Evolutionary conservation across 2,113 vertebrate genomes (phyloP).

Genomic region (Pseudopodoces humilis): DNA sequence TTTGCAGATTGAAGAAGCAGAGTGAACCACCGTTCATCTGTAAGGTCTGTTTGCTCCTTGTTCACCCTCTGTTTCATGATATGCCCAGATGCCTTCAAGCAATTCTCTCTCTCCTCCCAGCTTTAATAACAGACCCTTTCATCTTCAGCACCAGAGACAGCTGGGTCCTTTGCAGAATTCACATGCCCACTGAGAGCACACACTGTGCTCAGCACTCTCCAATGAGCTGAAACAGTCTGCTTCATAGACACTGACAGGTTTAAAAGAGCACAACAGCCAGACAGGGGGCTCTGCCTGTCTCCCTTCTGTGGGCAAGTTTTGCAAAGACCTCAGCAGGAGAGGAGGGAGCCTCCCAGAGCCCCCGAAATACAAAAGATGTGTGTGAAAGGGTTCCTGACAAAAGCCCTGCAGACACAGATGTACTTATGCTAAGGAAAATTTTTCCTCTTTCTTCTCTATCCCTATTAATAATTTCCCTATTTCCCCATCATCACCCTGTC

Average conservation of each 20-base stretch:
- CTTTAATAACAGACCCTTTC: slow-evolving; percentile 18
- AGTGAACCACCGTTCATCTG: background rate
- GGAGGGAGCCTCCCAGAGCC: background rate
- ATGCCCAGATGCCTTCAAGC: background rate
- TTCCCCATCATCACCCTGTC: background rate
- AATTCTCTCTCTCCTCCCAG: background rate
- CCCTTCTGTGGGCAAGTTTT: background rate
- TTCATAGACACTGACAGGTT: background rate
- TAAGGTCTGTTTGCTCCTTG: background rate
- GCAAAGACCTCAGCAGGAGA: background rate
- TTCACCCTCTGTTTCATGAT: background rate
- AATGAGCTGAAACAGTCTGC: background rate
- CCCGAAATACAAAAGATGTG: background rate
- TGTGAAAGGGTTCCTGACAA: background rate
- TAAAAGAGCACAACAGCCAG: background rate
- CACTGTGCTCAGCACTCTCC: background rate
- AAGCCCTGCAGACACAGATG: background rate
- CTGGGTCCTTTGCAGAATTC: background rate
- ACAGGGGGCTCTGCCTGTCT: background rate
- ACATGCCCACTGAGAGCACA: background rate
- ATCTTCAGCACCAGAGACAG: slow-evolving; percentile 29
- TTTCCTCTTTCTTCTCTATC: background rate
- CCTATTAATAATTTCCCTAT: background rate
- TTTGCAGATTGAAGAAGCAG: background rate
- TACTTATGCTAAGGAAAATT: background rate